Conservation (phyloP, 2,113 vertebrate genomes). For the Paramormyrops kingsleyae region DNA sequence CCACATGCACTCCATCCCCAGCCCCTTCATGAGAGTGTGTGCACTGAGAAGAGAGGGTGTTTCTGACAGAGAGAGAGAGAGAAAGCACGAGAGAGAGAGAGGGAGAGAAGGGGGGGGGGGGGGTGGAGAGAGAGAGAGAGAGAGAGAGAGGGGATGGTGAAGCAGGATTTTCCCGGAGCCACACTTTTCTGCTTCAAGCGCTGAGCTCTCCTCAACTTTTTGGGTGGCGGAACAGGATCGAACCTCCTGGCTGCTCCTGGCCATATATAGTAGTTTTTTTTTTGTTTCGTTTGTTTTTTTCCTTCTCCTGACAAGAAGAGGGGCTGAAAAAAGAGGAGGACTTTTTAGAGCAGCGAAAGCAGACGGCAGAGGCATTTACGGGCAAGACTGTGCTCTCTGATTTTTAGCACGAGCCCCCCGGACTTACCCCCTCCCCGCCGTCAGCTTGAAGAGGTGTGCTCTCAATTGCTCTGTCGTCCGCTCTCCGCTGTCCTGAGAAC, state of each 20-base stretch:
- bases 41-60: constrained; percentile 28
- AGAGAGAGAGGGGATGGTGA: constrained; percentile 17
- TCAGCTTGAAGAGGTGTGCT: background rate
- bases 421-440: background rate
- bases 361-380: constrained; percentile 32
- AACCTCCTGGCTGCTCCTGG: constrained; percentile 34
- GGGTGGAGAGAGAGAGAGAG: constrained; percentile 11
- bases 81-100: no score
- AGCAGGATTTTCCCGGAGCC: constrained; percentile 40
- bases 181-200: constrained; percentile 52
- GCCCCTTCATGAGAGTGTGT: constrained; percentile 36
- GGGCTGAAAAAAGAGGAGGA: constrained; percentile 13
- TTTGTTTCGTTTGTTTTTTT: constrained; percentile 29
- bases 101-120: no score
- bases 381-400: constrained; percentile 28
- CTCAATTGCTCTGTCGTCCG: background rate
- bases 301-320: constrained; percentile 22
- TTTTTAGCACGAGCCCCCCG: constrained; percentile 24
- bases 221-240: constrained; percentile 45
- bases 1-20: background rate
- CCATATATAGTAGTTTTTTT: constrained; percentile 47
- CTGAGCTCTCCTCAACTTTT: constrained; percentile 49
- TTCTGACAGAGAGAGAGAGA: constrained; percentile 34
- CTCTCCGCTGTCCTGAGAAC: background rate
- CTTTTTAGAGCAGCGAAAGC: constrained; percentile 37